A percentile compares a stretch with the other conserved stretches of the same genome.
phyloP scores from a whole-genome alignment of 2,888 invertebrate genomes.

The Syrista parreyssii region DNA sequence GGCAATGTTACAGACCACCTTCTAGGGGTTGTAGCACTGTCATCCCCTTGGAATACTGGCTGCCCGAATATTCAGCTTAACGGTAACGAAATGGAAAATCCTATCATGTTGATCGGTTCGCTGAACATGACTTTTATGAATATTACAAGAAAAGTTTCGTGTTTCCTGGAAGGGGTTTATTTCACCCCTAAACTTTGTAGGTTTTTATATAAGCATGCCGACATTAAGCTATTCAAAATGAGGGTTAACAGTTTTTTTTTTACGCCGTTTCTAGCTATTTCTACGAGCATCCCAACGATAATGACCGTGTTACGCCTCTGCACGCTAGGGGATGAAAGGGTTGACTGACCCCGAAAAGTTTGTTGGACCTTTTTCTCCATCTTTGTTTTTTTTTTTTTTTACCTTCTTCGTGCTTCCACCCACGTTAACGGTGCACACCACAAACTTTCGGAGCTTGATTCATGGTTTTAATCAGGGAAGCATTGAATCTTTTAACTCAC shows the following conservation, averaged over 20 bases:
- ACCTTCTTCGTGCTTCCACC: not conserved
- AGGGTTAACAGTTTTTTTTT: not conserved
- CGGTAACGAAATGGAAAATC: not conserved
- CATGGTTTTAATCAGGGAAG: not conserved
- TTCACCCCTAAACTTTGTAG: not conserved
- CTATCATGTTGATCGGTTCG: not conserved
- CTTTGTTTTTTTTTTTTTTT: not conserved
- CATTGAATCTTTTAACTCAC: not conserved
- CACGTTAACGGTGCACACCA: not conserved
- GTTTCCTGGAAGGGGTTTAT: not conserved
- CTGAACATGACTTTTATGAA: not conserved
- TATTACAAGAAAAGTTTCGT: not conserved
- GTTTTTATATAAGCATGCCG: not conserved
- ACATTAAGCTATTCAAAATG: not conserved
- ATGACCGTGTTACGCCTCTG: not conserved
- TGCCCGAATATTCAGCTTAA: not conserved
- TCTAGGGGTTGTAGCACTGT: not conserved
- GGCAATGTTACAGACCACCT: not conserved
- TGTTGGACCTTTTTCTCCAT: not conserved
- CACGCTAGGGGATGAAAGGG: not conserved
- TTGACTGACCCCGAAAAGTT: not conserved
- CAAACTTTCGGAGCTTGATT: not conserved
- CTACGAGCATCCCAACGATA: not conserved
- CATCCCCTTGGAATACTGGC: not conserved
- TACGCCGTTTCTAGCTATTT: not conserved